Evolutionary conservation across 2,113 vertebrate species (phyloP).

Genomic region (Microtus richardsoni): DNA sequence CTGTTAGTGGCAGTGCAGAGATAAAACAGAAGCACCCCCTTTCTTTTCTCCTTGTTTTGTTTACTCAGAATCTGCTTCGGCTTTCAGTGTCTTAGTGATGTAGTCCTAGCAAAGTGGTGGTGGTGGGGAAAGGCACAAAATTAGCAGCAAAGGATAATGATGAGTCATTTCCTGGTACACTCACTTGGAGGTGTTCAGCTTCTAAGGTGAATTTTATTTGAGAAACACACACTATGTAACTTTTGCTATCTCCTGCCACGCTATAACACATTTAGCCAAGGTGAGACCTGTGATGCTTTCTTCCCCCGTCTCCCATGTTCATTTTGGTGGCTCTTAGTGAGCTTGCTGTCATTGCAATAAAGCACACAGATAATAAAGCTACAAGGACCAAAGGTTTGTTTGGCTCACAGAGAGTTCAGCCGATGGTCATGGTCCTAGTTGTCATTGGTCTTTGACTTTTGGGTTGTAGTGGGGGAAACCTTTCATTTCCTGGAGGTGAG

Average conservation of each 20-base stretch:
- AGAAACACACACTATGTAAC: not conserved
- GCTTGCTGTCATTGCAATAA: not conserved
- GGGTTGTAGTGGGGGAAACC: not conserved
- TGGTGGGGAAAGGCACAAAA: not conserved
- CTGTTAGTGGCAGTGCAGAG: not conserved
- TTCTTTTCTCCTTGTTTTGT: not conserved
- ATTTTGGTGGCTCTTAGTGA: not conserved
- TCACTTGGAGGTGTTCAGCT: not conserved
- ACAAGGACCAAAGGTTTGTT: not conserved
- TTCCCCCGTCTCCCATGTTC: not conserved
- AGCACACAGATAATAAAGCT: not conserved
- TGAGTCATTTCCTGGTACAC: not conserved
- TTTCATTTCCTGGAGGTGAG: not conserved
- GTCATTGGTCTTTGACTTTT: not conserved
- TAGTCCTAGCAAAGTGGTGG: slow-evolving; percentile 31
- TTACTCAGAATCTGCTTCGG: not conserved
- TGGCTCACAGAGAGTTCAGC: not conserved
- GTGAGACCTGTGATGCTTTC: not conserved
- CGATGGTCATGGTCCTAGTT: not conserved
- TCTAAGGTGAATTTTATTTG: not conserved
- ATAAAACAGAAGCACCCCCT: not conserved
- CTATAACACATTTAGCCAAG: not conserved
- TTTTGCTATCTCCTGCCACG: not conserved
- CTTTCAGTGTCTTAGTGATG: not conserved
- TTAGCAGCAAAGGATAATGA: not conserved